These are phyloP conservation scores for Blera fallax DNA, from an alignment of 2,888 invertebrate species.

Conservation along the genomic window DNA sequence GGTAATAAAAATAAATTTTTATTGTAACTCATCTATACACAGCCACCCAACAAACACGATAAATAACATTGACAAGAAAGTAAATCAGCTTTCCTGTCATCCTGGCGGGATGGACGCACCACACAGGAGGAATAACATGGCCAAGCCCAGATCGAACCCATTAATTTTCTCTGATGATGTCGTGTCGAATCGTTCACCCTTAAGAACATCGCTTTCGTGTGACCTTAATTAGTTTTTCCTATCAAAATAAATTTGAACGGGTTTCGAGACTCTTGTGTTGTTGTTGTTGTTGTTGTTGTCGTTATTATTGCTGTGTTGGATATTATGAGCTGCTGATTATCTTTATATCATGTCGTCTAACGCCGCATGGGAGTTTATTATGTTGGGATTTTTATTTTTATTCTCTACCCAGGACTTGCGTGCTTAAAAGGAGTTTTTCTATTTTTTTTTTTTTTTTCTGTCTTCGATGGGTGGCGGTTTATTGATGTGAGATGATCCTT, in stretches of 20 bases:
- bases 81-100: slow-evolving; percentile 58
- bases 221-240: slow-evolving; percentile 67
- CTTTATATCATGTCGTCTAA: slow-evolving; percentile 61
- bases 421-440: slow-evolving; percentile 25
- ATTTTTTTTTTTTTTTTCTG: neutral
- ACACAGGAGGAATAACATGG: slow-evolving; percentile 22
- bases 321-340: slow-evolving; percentile 60
- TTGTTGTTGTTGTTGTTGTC: neutral
- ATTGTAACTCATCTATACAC: neutral
- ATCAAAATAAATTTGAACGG: slow-evolving; percentile 26
- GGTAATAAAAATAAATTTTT: neutral
- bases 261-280: neutral
- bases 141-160: slow-evolving; percentile 63
- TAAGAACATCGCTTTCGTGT: slow-evolving; percentile 67
- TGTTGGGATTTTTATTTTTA: slow-evolving; percentile 1
- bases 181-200: slow-evolving; percentile 67
- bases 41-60: slow-evolving; percentile 21
- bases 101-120: slow-evolving; percentile 20
- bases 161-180: slow-evolving; percentile 61
- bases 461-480: neutral
- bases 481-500: slow-evolving; percentile 32
- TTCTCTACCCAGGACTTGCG: slow-evolving; percentile 28
- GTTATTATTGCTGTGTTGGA: neutral
- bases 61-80: slow-evolving; percentile 66
- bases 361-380: slow-evolving; percentile 39